These are phyloP conservation scores for Bugula neritina DNA, from an alignment of 2,888 invertebrate species.

Conservation along the genomic window DNA sequence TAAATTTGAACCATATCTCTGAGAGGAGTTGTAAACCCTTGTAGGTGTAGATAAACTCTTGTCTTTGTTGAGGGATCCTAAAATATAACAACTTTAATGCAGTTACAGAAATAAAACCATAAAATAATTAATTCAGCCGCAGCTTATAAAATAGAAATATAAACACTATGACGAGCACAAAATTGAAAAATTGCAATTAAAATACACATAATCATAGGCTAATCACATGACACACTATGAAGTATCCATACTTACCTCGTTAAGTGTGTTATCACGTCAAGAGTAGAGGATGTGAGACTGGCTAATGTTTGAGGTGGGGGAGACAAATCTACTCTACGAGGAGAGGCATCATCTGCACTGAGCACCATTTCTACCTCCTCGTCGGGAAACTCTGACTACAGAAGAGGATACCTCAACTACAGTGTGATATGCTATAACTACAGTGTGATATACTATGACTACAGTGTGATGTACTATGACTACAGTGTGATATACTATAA, in stretches of 20 bases:
- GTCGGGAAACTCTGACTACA: background rate
- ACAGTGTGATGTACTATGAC: too few species aligned
- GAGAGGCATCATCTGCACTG: background rate
- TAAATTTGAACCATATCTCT: background rate
- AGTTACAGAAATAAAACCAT: too few species aligned
- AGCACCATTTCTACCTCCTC: background rate
- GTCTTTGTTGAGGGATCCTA: background rate
- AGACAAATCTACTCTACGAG: background rate
- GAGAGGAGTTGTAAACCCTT: background rate
- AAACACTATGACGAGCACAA: too few species aligned
- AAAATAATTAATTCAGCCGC: too few species aligned
- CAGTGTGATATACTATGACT: too few species aligned
- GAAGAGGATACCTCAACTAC: background rate
- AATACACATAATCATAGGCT: too few species aligned
- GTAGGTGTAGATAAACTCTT: background rate
- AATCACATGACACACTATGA: background rate
- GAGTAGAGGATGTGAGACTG: background rate
- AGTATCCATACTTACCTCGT: background rate
- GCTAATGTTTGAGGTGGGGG: constrained; percentile 8
- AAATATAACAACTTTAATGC: too few species aligned
- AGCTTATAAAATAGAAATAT: too few species aligned
- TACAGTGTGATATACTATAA: too few species aligned
- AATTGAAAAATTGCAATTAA: too few species aligned
- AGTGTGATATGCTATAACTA: too few species aligned
- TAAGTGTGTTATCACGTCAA: background rate